A percentile compares a stretch with the other conserved stretches of the same genome.
These are phyloP conservation scores for Lophotriccus pileatus DNA, from an alignment of 2,797 vertebrate species.

Conservation along the genomic window DNA sequence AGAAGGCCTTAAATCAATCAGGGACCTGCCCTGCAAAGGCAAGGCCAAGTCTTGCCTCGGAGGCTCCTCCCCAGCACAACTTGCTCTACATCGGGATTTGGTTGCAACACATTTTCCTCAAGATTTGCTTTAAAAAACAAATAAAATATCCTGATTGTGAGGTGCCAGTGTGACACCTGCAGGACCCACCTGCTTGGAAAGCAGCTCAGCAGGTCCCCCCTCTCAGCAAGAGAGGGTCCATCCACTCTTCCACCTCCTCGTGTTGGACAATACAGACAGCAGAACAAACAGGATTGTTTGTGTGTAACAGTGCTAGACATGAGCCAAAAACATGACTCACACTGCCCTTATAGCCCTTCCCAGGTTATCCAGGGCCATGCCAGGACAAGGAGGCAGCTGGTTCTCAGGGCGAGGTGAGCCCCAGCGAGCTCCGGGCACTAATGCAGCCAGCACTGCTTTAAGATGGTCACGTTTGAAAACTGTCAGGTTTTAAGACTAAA, in stretches of 20 bases:
- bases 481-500: background rate
- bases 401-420: background rate
- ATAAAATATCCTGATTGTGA: rapidly evolving
- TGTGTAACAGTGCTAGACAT: background rate
- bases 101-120: background rate
- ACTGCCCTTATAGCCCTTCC: background rate
- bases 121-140: background rate
- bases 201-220: background rate
- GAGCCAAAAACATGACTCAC: background rate
- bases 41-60: background rate
- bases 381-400: background rate
- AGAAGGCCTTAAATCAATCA: background rate
- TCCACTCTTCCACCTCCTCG: background rate
- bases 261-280: rapidly evolving
- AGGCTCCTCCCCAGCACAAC: background rate
- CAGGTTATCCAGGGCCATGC: background rate
- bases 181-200: background rate
- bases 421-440: background rate
- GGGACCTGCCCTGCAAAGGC: background rate
- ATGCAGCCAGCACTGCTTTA: background rate
- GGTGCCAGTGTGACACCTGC: no score
- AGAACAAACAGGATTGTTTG: background rate
- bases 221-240: background rate
- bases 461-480: background rate
- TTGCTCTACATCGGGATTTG: background rate